A percentile compares a stretch with the other conserved stretches of the same genome.
Evolutionary conservation across 53 echinoderm and acorn worm genomes (phyloP).

Genomic region (Echinarachnius parma): DNA sequence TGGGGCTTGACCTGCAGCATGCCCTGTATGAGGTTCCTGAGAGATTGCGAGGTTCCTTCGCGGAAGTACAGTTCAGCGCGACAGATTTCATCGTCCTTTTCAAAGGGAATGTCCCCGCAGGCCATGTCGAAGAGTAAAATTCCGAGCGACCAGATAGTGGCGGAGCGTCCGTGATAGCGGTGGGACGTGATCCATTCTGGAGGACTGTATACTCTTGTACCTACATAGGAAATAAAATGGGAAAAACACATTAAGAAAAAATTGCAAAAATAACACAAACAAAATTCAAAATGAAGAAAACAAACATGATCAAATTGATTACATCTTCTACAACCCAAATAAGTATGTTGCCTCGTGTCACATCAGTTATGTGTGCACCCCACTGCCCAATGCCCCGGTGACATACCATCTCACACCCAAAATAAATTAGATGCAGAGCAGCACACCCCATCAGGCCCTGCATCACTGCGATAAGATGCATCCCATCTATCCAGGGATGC

Average conservation of each 20-base stretch:
- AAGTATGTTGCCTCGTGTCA: too few species aligned
- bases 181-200: conserved; percentile 99
- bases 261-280: too few species aligned
- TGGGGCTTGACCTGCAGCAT: conserved; percentile 92
- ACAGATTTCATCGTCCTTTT: conserved; percentile 97
- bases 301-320: too few species aligned
- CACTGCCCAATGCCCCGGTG: too few species aligned
- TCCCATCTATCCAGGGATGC: conserved; percentile 25
- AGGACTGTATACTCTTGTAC: conserved; percentile 98
- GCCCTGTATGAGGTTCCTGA: conserved; percentile 81
- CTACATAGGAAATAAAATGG: conserved; percentile 42
- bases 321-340: too few species aligned
- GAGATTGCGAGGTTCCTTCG: conserved; percentile 69
- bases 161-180: conserved; percentile 92
- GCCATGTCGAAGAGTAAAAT: conserved; percentile 98
- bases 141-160: conserved; percentile 96
- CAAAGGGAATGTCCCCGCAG: conserved; percentile 98
- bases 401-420: too few species aligned
- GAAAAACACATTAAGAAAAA: background rate
- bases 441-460: too few species aligned
- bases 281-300: too few species aligned
- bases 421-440: too few species aligned
- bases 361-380: too few species aligned
- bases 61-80: conserved; percentile 91
- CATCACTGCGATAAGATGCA: too few species aligned